These are phyloP conservation scores for Lacanobia oleracea DNA, from an alignment of 2,888 invertebrate genomes.

Conservation along the genomic window DNA sequence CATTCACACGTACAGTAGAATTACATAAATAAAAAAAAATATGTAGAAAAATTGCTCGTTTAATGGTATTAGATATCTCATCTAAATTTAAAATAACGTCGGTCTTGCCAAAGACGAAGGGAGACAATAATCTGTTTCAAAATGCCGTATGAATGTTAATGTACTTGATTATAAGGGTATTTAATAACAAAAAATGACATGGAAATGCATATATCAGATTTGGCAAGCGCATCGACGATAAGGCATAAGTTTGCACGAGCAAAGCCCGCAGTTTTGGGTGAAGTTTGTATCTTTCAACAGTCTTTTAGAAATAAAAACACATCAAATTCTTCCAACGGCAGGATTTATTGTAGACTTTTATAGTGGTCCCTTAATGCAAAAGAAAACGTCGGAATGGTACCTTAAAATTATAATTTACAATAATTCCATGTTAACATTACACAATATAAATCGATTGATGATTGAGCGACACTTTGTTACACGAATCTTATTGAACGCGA, in stretches of 20 bases:
- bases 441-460: slow-evolving; percentile 63
- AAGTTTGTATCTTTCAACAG: not conserved
- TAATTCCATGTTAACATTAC: slow-evolving; percentile 61
- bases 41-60: no score
- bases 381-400: slow-evolving; percentile 66
- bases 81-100: no score
- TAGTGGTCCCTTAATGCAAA: slow-evolving; percentile 76
- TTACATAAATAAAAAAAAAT: no score
- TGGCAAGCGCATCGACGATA: no score
- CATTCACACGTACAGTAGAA: no score
- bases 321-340: slow-evolving; percentile 73
- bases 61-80: no score
- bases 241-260: not conserved
- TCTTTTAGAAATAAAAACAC: slow-evolving; percentile 62
- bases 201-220: no score
- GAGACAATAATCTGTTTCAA: no score
- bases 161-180: no score
- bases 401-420: slow-evolving; percentile 67
- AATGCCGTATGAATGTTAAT: no score
- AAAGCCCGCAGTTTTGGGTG: not conserved
- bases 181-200: no score
- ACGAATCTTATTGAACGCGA: slow-evolving; percentile 46
- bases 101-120: no score
- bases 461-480: slow-evolving; percentile 57
- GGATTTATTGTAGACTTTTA: slow-evolving; percentile 80